A percentile compares a stretch with the other conserved stretches of the same genome.
Conservation (phyloP, 2,113 vertebrate genomes). For the Antigone vipio region DNA sequence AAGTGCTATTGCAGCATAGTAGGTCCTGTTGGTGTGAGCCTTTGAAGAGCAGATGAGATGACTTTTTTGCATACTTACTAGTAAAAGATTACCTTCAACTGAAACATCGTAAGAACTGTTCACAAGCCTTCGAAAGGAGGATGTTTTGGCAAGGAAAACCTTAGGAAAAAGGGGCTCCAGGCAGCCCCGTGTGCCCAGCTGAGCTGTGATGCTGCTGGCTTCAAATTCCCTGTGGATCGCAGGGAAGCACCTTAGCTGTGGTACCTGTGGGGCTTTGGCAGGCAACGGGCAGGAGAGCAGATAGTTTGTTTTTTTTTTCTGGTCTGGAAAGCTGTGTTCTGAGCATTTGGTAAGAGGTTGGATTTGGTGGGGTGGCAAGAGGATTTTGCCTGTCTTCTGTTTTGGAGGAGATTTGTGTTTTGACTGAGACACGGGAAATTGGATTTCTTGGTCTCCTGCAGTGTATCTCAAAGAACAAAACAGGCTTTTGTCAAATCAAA, state of each 20-base stretch:
- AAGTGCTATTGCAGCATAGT: background rate
- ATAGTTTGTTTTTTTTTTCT: too few species aligned
- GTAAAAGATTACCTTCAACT: background rate
- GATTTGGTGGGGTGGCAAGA: background rate
- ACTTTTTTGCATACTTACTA: background rate
- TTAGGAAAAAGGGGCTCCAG: background rate
- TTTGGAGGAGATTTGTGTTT: background rate
- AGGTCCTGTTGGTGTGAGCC: background rate
- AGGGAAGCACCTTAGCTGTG: background rate
- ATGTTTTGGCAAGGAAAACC: background rate
- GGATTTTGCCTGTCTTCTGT: background rate
- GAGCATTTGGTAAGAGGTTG: background rate
- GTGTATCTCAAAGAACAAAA: background rate
- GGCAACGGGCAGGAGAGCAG: background rate
- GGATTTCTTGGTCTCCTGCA: background rate
- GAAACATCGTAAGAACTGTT: background rate
- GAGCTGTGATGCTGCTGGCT: background rate
- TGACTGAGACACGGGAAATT: rapidly evolving
- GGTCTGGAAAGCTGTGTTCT: background rate
- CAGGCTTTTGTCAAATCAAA: background rate
- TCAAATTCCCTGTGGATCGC: background rate
- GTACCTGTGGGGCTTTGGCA: background rate
- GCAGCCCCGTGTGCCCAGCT: background rate
- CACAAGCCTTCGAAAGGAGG: background rate
- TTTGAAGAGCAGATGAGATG: background rate